Percentiles rank a stretch among this genome's conserved stretches.
phyloP scores from a whole-genome alignment of 2,888 invertebrate genomes.

The Drosophila diplacantha region DNA sequence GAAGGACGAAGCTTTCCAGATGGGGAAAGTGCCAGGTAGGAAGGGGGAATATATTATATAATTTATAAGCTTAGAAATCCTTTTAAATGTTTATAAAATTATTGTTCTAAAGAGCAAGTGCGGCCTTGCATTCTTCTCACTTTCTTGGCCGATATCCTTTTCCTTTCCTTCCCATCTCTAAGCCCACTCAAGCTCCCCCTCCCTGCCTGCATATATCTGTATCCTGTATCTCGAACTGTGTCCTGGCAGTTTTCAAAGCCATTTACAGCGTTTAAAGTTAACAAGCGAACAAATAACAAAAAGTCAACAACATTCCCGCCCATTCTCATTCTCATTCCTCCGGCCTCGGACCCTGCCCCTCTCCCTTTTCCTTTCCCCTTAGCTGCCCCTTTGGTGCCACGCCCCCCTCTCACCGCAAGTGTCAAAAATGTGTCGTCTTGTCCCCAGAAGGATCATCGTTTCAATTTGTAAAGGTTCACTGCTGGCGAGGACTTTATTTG shows the following conservation, averaged over 20 bases:
- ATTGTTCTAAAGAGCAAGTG: background rate
- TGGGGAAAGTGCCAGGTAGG: background rate
- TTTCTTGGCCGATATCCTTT: background rate
- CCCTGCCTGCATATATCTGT: slow-evolving; percentile 8
- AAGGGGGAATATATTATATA: no score
- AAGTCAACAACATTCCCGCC: slow-evolving; percentile 50
- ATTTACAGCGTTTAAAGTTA: slow-evolving; percentile 75
- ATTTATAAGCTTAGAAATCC: no score
- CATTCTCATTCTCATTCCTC: background rate
- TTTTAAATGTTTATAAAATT: background rate
- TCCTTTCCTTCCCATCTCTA: slow-evolving; percentile 1
- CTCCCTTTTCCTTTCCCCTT: background rate
- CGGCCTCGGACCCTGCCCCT: no score
- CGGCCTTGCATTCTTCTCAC: background rate
- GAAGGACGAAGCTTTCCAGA: background rate
- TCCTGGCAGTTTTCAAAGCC: slow-evolving; percentile 70
- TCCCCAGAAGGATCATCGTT: slow-evolving; percentile 70
- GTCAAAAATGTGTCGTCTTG: slow-evolving; percentile 54
- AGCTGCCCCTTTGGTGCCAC: background rate
- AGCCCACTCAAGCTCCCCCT: background rate
- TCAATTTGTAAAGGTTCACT: slow-evolving; percentile 71
- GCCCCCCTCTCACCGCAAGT: slow-evolving; percentile 52
- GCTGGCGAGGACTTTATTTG: slow-evolving; percentile 55
- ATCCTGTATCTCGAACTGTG: slow-evolving; percentile 15
- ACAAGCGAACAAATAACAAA: slow-evolving; percentile 69